Conservation (phyloP, 1,140 invertebrate species). For the Eumaeus atala region DNA sequence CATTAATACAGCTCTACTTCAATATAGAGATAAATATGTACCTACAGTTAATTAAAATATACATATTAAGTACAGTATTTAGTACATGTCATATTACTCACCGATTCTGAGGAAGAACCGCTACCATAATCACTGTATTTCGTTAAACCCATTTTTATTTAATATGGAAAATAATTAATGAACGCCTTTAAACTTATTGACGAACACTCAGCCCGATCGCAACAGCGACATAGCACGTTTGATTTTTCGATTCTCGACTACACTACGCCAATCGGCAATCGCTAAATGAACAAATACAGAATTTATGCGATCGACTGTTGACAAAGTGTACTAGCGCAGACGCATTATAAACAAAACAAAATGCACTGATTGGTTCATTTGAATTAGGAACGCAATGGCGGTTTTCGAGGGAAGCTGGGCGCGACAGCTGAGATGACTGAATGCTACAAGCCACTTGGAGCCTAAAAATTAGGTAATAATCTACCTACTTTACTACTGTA, state of each 20-base stretch:
- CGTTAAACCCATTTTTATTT: constrained; percentile 23
- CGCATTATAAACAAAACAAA: neutral
- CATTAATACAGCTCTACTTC: no score
- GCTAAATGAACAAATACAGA: neutral
- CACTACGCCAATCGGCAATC: no score
- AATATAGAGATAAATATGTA: no score
- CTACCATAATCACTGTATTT: constrained; percentile 41
- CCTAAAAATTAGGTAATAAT: no score
- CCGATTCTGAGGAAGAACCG: constrained; percentile 33
- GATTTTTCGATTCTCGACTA: no score
- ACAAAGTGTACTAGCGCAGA: neutral
- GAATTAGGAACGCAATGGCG: constrained; percentile 3
- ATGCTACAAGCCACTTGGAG: no score
- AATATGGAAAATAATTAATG: constrained; percentile 19
- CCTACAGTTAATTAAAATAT: no score
- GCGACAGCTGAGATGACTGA: neutral
- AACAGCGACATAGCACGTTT: no score
- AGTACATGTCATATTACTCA: constrained; percentile 22
- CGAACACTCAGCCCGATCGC: neutral
- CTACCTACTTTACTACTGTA: no score
- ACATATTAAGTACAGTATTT: no score
- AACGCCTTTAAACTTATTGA: neutral
- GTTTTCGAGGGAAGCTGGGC: neutral
- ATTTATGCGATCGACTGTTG: neutral
- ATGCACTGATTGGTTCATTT: neutral